phyloP scores from a whole-genome alignment of 1,140 invertebrate species.

The Brachionus angularis region DNA sequence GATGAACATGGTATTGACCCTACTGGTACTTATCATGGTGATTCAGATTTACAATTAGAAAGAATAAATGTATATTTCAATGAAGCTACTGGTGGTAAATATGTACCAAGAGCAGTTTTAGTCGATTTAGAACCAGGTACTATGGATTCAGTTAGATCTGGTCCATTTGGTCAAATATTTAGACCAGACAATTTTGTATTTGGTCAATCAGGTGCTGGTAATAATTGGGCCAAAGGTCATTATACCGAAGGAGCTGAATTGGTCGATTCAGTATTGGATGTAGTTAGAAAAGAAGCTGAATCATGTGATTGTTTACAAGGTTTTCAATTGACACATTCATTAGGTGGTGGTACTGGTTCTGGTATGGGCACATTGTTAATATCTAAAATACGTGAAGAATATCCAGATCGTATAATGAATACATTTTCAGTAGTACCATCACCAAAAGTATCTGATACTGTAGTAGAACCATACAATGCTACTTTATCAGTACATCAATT shows the following conservation, averaged over 20 bases:
- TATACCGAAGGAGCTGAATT: constrained; percentile 75
- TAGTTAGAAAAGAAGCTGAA: constrained; percentile 53
- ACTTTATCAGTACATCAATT: constrained; percentile 82
- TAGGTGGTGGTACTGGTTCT: constrained; percentile 75
- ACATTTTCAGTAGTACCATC: constrained; percentile 70
- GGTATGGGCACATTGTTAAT: constrained; percentile 76
- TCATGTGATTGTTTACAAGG: constrained; percentile 71
- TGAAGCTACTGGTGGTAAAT: constrained; percentile 78
- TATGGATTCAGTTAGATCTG: constrained; percentile 85
- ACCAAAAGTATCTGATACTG: constrained; percentile 70
- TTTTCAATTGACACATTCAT: constrained; percentile 73
- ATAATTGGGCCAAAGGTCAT: constrained; percentile 84
- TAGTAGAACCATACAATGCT: constrained; percentile 86
- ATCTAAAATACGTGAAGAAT: constrained; percentile 59
- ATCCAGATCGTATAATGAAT: constrained; percentile 65
- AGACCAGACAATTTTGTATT: constrained; percentile 85
- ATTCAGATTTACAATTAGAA: constrained; percentile 78
- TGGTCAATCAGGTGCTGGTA: constrained; percentile 63
- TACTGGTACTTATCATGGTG: constrained; percentile 76
- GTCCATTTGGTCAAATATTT: constrained; percentile 76
- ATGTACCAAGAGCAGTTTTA: constrained; percentile 82
- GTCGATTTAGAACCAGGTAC: constrained; percentile 89
- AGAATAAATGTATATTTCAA: constrained; percentile 88
- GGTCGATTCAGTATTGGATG: constrained; percentile 53
- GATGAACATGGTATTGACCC: constrained; percentile 86